Base-by-base conservation (phyloP, 2,113 vertebrate genomes). In the Lagopus leucura region DNA sequence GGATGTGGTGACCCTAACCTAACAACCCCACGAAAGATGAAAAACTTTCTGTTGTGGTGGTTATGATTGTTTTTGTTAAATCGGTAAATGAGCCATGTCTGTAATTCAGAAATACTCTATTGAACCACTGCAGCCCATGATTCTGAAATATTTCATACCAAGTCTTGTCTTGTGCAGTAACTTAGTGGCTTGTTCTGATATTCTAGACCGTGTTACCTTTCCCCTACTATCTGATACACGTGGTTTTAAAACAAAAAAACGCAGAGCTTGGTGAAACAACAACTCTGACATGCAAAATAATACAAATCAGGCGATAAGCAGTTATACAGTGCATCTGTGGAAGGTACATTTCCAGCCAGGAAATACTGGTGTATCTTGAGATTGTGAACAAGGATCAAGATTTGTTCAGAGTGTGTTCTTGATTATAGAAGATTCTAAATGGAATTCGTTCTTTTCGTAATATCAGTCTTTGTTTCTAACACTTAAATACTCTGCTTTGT, bases 211-310 rank as follows among this genome's bases (percentile, higher is more conserved):
- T 25, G 8, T 60, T 66, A 48, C 12, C 9, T 64, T 43, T 78
- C 40, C 6, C 5, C 3, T 4, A 30, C 14, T 28, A 48, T 45
- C 47, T 36, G 48, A 15, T 5, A 87, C 40, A 19, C 4, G 21
- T 71, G 12, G 25, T 63, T 30, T 38, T 9, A 54, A 54, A 54
- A 43, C 42, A 43, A 16, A 43, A 27, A 27, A 74, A 10, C n/a
- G 25, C 21, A 13, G 55, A 36, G 2, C 1, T 63, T 69, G 43
- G 42, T 65, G 58, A 61, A 91, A 7, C 11, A 50, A 8, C 67
- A 14, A 73, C 8, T 94, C 94, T 70, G 71, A 95, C 82, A 60
- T 73, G 48, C 22, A 58, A n/a, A 89, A 27, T 48, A 48, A 69
- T 50, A 55, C 34, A 69, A 32, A 70, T 80, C 16, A 3, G 16